phyloP scores from a whole-genome alignment of 2,888 invertebrate genomes.

The Cephus pulcher region DNA sequence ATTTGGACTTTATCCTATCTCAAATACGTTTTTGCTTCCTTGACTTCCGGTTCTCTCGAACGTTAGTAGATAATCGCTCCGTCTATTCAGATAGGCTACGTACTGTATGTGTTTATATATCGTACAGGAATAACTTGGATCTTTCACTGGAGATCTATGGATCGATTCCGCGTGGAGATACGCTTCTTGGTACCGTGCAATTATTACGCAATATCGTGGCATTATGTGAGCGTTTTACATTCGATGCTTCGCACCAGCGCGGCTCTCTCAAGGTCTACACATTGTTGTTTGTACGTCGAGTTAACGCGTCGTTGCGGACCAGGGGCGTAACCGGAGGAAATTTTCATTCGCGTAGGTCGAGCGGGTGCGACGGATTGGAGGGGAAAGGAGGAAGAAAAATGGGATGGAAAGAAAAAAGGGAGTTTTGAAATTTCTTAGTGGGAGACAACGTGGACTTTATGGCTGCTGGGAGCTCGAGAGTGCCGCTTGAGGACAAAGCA shows the following conservation, averaged over 20 bases:
- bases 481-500: conserved; percentile 31
- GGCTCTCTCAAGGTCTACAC: conserved; percentile 53
- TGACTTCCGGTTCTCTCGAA: conserved; percentile 21
- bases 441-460: neutral
- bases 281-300: conserved; percentile 54
- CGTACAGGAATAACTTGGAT: neutral
- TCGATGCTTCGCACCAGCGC: conserved; percentile 56
- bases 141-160: neutral
- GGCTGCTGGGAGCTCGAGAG: conserved; percentile 17
- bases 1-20: neutral
- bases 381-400: neutral
- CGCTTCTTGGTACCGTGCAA: conserved; percentile 24
- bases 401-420: neutral
- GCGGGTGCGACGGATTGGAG: neutral
- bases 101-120: neutral
- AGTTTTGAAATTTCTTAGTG: neutral
- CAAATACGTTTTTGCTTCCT: neutral
- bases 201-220: conserved; percentile 55
- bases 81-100: conserved; percentile 21
- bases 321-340: conserved; percentile 35
- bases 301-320: conserved; percentile 46
- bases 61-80: neutral
- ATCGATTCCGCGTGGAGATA: conserved; percentile 1
- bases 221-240: conserved; percentile 54
- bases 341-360: neutral